Conservation (phyloP, 2,113 vertebrate genomes). For the Lophius piscatorius region DNA sequence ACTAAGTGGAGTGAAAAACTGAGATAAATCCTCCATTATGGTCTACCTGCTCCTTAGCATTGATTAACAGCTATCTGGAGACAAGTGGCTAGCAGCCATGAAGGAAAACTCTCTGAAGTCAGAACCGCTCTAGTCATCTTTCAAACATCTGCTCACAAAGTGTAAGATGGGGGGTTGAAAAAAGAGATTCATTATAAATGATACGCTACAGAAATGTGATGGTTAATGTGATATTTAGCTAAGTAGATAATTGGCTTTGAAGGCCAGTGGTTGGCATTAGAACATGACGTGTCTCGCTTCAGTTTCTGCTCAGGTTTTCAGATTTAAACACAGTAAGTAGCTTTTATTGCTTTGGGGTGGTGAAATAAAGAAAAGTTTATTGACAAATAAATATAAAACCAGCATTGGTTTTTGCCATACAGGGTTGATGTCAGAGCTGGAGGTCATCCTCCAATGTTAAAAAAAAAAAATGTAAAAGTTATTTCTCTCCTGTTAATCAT, state of each 20-base stretch:
- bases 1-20: slow-evolving; percentile 71
- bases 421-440: too few relatives aligned
- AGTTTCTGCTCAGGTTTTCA: not conserved
- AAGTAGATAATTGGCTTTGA: not conserved
- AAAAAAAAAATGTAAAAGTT: too few relatives aligned
- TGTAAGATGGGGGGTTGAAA: not conserved
- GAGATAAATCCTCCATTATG: slow-evolving; percentile 72
- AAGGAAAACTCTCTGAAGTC: slow-evolving; percentile 22
- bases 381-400: too few relatives aligned
- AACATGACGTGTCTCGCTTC: not conserved
- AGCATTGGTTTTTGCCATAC: too few relatives aligned
- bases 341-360: not conserved
- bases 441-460: too few relatives aligned
- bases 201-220: not conserved
- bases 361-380: too few relatives aligned
- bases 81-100: slow-evolving; percentile 21
- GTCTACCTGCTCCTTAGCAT: slow-evolving; percentile 56
- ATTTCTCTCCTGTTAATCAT: not conserved
- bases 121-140: slow-evolving; percentile 3
- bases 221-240: not conserved
- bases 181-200: not conserved
- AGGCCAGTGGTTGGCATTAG: not conserved
- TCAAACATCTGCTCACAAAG: slow-evolving; percentile 12
- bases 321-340: too few relatives aligned
- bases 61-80: slow-evolving; percentile 68